Percentiles rank a stretch among this genome's conserved stretches.
Conservation (phyloP, 2,888 invertebrate species). For the Leucophenga maculata region DNA sequence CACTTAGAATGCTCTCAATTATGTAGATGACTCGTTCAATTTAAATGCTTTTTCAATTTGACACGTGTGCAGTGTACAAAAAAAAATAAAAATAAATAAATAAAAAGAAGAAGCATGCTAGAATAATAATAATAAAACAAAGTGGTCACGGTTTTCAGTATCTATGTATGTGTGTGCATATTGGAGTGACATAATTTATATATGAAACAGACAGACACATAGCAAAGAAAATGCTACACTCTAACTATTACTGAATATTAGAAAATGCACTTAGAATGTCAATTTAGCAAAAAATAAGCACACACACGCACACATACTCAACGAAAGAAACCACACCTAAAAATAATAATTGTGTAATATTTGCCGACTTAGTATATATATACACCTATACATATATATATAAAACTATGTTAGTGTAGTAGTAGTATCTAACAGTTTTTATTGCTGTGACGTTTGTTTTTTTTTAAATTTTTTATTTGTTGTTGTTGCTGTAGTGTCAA, state of each 20-base stretch:
- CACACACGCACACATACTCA: constrained; percentile 11
- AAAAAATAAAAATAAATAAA: too few species aligned
- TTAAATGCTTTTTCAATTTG: too few species aligned
- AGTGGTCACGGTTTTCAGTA: not conserved
- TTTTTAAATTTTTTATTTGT: not conserved
- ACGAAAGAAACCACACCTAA: constrained; percentile 60
- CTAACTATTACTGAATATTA: not conserved
- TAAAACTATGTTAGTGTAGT: not conserved
- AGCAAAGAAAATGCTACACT: too few species aligned
- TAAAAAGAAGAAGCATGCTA: too few species aligned
- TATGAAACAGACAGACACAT: not conserved
- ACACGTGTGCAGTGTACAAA: too few species aligned
- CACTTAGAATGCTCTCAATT: too few species aligned
- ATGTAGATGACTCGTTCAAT: too few species aligned
- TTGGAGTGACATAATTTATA: not conserved
- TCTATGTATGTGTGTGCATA: not conserved
- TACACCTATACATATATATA: not conserved
- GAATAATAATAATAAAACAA: constrained; percentile 5
- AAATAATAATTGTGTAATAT: constrained; percentile 62
- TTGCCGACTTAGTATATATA: constrained; percentile 12
- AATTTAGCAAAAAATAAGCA: constrained; percentile 17
- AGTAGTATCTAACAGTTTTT: not conserved
- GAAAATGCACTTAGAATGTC: not conserved
- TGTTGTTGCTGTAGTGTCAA: constrained; percentile 16
- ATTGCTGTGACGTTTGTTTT: not conserved